Conservation (phyloP, 1,140 invertebrate species). For the Hypothenemus hampei region DNA sequence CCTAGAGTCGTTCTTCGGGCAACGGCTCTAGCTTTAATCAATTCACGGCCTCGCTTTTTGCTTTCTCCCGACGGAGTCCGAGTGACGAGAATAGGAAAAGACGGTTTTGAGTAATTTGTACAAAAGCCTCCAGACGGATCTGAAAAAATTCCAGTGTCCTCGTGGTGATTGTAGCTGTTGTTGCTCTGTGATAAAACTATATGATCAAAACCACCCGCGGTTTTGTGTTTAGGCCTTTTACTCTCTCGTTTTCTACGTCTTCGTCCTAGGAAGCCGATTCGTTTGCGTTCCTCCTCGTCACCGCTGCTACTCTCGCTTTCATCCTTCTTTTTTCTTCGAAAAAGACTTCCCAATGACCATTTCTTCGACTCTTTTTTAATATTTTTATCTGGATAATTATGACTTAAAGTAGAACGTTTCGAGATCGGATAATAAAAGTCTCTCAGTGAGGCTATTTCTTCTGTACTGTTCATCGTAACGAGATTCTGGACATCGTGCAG, state of each 20-base stretch:
- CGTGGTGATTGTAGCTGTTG: conserved; percentile 41
- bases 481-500: conserved; percentile 22
- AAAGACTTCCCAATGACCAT: conserved; percentile 68
- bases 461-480: conserved; percentile 38
- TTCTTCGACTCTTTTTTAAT: conserved; percentile 57
- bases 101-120: conserved; percentile 47
- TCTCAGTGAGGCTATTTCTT: conserved; percentile 35
- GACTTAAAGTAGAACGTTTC: conserved; percentile 31
- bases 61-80: conserved; percentile 48
- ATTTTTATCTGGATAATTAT: conserved; percentile 41
- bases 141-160: conserved; percentile 45
- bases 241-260: conserved; percentile 50
- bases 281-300: conserved; percentile 57
- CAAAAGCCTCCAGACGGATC: conserved; percentile 44
- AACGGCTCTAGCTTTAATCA: conserved; percentile 58
- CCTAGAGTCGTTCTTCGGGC: conserved; percentile 55
- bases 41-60: conserved; percentile 53
- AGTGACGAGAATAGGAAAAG: conserved; percentile 1
- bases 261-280: conserved; percentile 47
- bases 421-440: conserved; percentile 32
- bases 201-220: conserved; percentile 38
- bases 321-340: conserved; percentile 62
- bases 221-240: conserved; percentile 38
- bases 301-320: conserved; percentile 55
- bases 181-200: conserved; percentile 34